A percentile compares a stretch with the other conserved stretches of the same genome.
Evolutionary conservation across 1,140 invertebrate genomes (phyloP).

Genomic region (Camponotus floridanus): DNA sequence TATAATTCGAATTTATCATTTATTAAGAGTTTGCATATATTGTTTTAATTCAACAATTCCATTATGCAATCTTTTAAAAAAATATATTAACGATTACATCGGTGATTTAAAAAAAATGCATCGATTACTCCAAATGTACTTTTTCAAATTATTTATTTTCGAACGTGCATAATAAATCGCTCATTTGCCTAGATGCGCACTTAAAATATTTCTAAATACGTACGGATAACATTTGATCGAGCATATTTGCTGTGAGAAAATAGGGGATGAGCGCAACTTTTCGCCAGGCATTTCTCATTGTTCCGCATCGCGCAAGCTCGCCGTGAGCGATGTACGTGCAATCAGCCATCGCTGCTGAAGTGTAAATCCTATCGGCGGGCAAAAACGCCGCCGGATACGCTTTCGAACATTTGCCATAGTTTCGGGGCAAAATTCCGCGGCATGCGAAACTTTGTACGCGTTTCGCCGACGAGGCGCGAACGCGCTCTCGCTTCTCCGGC

Average conservation of each 20-base stretch:
- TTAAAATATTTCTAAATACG: constrained; percentile 1
- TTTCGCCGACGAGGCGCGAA: background rate
- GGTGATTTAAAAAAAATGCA: background rate
- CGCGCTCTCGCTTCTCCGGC: background rate
- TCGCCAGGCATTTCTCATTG: background rate
- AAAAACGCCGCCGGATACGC: constrained; percentile 51
- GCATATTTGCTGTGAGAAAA: constrained; percentile 12
- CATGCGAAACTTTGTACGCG: constrained; percentile 25
- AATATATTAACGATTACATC: background rate
- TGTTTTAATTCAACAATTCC: background rate
- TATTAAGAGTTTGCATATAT: background rate
- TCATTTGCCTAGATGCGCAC: background rate
- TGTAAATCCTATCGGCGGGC: constrained; percentile 55
- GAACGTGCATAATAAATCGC: background rate
- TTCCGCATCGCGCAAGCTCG: background rate
- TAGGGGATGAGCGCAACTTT: constrained; percentile 18
- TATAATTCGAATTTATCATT: constrained; percentile 3
- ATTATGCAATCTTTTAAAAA: background rate
- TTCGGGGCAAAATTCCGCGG: constrained; percentile 52
- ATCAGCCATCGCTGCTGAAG: constrained; percentile 49
- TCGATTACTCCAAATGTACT: background rate
- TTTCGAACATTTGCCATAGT: constrained; percentile 56
- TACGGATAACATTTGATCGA: constrained; percentile 1
- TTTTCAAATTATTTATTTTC: background rate
- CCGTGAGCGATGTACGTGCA: constrained; percentile 29